These are phyloP conservation scores for Campoplex nolae DNA, from an alignment of 2,888 invertebrate genomes.

Conservation along the genomic window DNA sequence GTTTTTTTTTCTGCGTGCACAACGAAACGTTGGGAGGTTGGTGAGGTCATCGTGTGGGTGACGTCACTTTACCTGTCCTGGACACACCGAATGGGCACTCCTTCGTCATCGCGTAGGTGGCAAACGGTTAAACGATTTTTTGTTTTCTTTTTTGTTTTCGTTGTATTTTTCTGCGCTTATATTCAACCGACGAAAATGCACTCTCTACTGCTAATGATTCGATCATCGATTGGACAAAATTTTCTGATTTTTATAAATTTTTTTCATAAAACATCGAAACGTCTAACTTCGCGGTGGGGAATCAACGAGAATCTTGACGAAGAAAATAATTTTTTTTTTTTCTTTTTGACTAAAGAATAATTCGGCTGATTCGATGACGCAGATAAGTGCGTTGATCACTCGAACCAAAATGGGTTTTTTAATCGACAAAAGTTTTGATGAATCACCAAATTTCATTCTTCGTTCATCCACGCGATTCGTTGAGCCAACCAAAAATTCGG, in stretches of 20 bases:
- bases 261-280: background rate
- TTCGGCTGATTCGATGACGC: too few relatives aligned
- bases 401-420: too few relatives aligned
- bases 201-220: background rate
- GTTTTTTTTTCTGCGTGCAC: conserved; percentile 21
- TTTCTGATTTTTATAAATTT: background rate
- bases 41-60: conserved; percentile 71
- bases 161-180: background rate
- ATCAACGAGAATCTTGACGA: too few relatives aligned
- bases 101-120: conserved; percentile 61
- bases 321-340: too few relatives aligned
- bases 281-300: too few relatives aligned
- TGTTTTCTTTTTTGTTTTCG: background rate
- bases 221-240: background rate
- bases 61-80: conserved; percentile 39
- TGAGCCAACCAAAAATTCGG: too few relatives aligned
- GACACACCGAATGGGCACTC: conserved; percentile 61
- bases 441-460: too few relatives aligned
- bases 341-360: too few relatives aligned
- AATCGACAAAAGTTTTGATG: too few relatives aligned
- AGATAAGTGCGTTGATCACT: too few relatives aligned
- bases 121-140: conserved; percentile 52
- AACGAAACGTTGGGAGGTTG: conserved; percentile 66
- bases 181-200: background rate
- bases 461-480: too few relatives aligned